Conservation (phyloP, 1,140 invertebrate species). For the Drosophila quadrilineata region DNA sequence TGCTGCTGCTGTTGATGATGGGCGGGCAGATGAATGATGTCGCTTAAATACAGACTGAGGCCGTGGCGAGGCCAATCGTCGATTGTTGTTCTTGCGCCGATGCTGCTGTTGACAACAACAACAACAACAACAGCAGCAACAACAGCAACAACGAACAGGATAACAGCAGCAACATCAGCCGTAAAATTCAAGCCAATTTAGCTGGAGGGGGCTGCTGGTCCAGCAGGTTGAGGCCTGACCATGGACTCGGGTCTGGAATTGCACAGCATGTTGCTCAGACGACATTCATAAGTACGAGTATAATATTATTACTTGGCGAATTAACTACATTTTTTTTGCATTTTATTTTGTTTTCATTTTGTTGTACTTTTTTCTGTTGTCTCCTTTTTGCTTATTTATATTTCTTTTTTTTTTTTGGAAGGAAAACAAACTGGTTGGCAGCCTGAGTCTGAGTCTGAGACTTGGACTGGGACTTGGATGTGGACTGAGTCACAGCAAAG, state of each 20-base stretch:
- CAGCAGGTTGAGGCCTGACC: constrained; percentile 45
- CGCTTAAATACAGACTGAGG: constrained; percentile 73
- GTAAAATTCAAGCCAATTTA: constrained; percentile 77
- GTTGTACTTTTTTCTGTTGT: too few relatives aligned
- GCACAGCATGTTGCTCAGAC: constrained; percentile 67
- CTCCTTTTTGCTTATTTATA: neutral
- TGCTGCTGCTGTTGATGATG: constrained; percentile 64
- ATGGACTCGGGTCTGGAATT: constrained; percentile 7
- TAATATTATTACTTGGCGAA: constrained; percentile 80
- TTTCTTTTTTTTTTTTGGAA: constrained; percentile 4
- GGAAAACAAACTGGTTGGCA: constrained; percentile 51
- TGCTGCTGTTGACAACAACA: constrained; percentile 1
- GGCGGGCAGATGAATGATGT: constrained; percentile 77
- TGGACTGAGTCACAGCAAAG: constrained; percentile 47
- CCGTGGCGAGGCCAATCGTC: constrained; percentile 66
- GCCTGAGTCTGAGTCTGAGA: constrained; percentile 30
- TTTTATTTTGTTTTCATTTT: too few relatives aligned
- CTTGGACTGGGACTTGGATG: too few relatives aligned
- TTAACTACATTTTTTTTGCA: constrained; percentile 59
- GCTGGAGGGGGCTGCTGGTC: constrained; percentile 59
- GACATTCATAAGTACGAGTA: constrained; percentile 72
- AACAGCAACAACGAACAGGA: constrained; percentile 16
- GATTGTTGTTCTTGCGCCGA: constrained; percentile 35
- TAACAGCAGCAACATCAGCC: constrained; percentile 45
- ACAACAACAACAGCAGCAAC: constrained; percentile 2